These are phyloP conservation scores for Melanotaenia nigrans DNA, from an alignment of 2,797 vertebrate genomes.

Conservation along the genomic window DNA sequence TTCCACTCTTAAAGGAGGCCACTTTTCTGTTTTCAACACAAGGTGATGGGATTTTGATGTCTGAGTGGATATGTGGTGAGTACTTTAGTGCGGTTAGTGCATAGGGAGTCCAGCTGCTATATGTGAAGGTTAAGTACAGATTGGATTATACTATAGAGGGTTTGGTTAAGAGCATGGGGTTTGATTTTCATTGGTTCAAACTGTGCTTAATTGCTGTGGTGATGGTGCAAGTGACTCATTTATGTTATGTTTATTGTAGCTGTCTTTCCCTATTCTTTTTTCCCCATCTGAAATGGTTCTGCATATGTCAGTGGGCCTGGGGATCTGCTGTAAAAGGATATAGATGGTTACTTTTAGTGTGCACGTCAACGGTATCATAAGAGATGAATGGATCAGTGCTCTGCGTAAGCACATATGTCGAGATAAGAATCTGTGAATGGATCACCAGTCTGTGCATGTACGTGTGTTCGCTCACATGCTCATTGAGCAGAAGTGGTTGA, in stretches of 20 bases:
- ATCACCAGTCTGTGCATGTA: conserved; percentile 59
- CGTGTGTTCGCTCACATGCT: conserved; percentile 60
- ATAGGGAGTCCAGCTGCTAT: conserved; percentile 65
- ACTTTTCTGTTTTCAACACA: conserved; percentile 75
- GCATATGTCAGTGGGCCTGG: conserved; percentile 21
- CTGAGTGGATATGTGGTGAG: conserved; percentile 44
- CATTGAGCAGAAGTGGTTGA: conserved; percentile 84
- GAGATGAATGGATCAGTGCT: conserved; percentile 50
- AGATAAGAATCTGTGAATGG: conserved; percentile 56
- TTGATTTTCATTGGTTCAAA: conserved; percentile 71
- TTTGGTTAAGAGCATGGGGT: conserved; percentile 59
- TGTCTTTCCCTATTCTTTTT: conserved; percentile 30
- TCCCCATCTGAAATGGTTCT: conserved; percentile 9
- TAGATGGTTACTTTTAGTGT: conserved; percentile 27
- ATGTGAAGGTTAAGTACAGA: conserved; percentile 57
- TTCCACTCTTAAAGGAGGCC: conserved; percentile 70
- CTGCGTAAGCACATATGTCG: conserved; percentile 40
- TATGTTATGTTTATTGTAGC: conserved; percentile 65
- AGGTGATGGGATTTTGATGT: conserved; percentile 74
- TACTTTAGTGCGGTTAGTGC: conserved; percentile 47
- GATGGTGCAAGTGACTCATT: conserved; percentile 70
- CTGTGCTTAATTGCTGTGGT: conserved; percentile 70
- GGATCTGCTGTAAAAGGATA: conserved; percentile 19
- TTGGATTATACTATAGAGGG: conserved; percentile 60
- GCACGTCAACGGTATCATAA: conserved; percentile 38